These are phyloP conservation scores for Melinopterus prodromus DNA, from an alignment of 2,888 invertebrate genomes.

Conservation along the genomic window DNA sequence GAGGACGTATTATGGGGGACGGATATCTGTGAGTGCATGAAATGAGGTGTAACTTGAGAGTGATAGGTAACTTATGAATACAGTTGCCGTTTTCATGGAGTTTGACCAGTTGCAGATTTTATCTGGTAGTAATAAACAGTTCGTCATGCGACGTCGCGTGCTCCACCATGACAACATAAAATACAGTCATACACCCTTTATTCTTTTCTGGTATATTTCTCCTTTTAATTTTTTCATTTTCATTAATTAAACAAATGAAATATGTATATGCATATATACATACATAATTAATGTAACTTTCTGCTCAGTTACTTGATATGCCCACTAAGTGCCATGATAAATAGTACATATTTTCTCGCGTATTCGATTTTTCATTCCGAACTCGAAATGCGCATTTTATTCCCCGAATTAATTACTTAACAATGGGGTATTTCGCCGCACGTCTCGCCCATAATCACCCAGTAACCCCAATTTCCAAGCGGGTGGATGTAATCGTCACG, in stretches of 20 bases:
- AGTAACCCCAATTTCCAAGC: neutral
- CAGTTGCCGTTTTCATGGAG: conserved; percentile 50
- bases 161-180: conserved; percentile 58
- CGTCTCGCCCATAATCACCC: neutral
- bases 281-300: conserved; percentile 49
- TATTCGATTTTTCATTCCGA: conserved; percentile 38
- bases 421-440: neutral
- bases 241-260: conserved; percentile 59
- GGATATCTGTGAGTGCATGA: conserved; percentile 33
- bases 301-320: neutral
- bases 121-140: conserved; percentile 57
- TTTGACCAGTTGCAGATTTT: conserved; percentile 57
- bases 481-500: neutral
- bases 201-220: conserved; percentile 52
- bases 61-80: conserved; percentile 49
- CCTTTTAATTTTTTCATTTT: conserved; percentile 51
- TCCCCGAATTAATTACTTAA: conserved; percentile 38
- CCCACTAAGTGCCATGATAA: conserved; percentile 33
- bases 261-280: conserved; percentile 49
- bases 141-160: conserved; percentile 60
- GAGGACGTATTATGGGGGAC: neutral
- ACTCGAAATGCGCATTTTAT: conserved; percentile 33
- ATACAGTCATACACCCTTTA: conserved; percentile 56
- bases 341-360: conserved; percentile 37
- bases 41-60: conserved; percentile 46